phyloP scores from a whole-genome alignment of 2,797 vertebrate species.

The Crocodylus rhombifer region DNA sequence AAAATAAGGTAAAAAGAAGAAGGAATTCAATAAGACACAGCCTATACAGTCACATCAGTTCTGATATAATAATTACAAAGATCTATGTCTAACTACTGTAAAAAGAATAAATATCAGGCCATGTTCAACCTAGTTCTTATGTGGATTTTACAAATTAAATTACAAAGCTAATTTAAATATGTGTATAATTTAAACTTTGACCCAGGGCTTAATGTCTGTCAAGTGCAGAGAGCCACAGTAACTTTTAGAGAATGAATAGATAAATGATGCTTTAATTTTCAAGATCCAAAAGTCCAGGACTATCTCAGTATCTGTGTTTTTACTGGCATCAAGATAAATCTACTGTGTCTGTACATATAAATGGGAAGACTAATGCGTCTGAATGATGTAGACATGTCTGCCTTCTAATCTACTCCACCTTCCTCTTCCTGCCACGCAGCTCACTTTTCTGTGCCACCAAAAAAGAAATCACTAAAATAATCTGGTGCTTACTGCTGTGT shows the following conservation, averaged over 20 bases:
- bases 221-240: neutral
- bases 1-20: neutral
- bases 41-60: neutral
- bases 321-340: neutral
- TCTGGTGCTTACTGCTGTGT: neutral
- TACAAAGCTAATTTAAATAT: neutral
- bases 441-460: neutral
- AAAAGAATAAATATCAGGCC: neutral
- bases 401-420: neutral
- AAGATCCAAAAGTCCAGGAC: neutral
- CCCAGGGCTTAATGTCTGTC: neutral
- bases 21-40: neutral
- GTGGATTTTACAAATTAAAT: neutral
- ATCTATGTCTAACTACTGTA: neutral
- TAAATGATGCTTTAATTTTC: neutral
- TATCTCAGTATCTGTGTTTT: neutral
- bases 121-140: neutral
- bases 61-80: neutral
- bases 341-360: neutral
- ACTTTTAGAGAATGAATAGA: neutral
- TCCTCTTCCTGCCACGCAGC: neutral
- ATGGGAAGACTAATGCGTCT: neutral
- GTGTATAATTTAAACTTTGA: conserved; percentile 4
- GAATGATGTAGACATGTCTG: neutral
- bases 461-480: neutral